phyloP scores from a whole-genome alignment of 2,797 vertebrate species.

The Jordanella pulchra region DNA sequence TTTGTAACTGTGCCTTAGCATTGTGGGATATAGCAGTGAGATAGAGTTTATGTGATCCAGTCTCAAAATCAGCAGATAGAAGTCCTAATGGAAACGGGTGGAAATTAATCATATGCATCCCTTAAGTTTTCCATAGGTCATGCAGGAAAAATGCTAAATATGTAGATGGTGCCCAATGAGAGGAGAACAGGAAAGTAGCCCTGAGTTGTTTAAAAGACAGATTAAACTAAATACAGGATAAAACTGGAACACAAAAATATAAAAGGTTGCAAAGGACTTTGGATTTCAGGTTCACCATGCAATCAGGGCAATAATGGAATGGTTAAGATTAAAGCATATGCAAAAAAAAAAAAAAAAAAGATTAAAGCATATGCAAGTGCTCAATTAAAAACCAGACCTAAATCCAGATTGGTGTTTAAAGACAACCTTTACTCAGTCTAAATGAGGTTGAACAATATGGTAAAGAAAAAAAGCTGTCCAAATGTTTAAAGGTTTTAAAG shows the following conservation, averaged over 20 bases:
- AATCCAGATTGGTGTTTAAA: not conserved
- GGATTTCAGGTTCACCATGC: not conserved
- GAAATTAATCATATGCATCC: not conserved
- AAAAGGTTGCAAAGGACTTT: not conserved
- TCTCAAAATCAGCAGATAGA: constrained; percentile 16
- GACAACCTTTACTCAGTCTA: not conserved
- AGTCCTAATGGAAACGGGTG: not conserved
- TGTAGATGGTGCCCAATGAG: not conserved
- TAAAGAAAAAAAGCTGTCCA: not conserved
- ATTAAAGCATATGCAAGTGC: not conserved
- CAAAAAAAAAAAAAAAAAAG: no score
- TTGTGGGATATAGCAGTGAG: not conserved
- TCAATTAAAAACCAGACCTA: not conserved
- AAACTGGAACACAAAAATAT: not conserved
- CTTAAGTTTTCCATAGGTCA: not conserved
- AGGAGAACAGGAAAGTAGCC: not conserved
- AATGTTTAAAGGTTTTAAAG: not conserved
- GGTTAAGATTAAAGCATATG: not conserved
- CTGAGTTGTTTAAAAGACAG: not conserved
- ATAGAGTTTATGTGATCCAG: constrained; percentile 5
- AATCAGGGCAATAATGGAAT: not conserved
- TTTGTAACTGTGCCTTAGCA: constrained; percentile 1
- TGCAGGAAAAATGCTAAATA: not conserved
- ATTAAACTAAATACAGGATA: not conserved
- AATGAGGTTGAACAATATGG: not conserved